Evolutionary conservation across 2,888 invertebrate genomes (phyloP).

Genomic region (Parascotia fuliginaria): DNA sequence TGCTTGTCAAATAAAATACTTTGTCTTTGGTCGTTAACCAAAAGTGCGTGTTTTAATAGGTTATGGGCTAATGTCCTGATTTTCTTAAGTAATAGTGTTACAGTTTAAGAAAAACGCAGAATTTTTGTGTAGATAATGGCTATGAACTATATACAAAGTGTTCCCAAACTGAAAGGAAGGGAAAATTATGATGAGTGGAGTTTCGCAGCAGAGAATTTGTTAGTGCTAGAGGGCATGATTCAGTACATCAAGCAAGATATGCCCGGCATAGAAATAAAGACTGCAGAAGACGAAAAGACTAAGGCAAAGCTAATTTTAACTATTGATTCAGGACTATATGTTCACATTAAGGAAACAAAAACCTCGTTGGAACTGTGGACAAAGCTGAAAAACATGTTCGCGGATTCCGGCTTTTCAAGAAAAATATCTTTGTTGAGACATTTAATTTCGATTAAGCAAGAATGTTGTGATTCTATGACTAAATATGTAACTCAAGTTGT

Average conservation of each 20-base stretch:
- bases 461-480: neutral
- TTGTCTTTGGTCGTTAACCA: neutral
- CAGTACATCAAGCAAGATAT: constrained; percentile 18
- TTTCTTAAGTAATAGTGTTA: neutral
- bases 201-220: constrained; percentile 33
- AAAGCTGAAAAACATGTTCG: neutral
- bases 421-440: neutral
- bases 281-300: constrained; percentile 3
- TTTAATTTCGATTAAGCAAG: neutral
- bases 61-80: no score
- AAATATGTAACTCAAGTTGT: neutral
- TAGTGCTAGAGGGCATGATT: constrained; percentile 29
- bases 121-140: constrained; percentile 9
- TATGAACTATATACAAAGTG: constrained; percentile 9
- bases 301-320: constrained; percentile 3
- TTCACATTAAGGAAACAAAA: neutral
- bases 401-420: constrained; percentile 2
- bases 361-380: neutral
- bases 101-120: neutral
- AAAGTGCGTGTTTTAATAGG: neutral
- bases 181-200: constrained; percentile 34
- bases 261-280: neutral
- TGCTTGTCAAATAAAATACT: no score
- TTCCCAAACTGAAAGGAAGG: constrained; percentile 26
- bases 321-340: neutral